Conservation (phyloP, 2,888 invertebrate species). For the Meloe dianella region DNA sequence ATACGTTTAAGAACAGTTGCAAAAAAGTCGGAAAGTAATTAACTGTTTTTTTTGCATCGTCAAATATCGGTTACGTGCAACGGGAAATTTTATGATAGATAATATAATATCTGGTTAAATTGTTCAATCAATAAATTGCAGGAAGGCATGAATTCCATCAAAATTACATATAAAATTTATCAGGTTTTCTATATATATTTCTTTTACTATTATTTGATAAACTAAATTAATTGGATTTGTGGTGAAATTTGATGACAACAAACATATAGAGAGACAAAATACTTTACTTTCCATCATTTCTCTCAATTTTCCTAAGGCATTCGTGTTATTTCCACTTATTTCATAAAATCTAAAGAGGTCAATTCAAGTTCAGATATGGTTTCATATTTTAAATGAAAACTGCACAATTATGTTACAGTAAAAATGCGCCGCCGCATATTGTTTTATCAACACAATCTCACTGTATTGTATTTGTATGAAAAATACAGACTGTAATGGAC, state of each 20-base stretch:
- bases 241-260: not conserved
- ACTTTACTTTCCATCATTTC: not conserved
- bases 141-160: not conserved
- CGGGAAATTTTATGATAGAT: not conserved
- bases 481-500: constrained; percentile 17
- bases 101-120: not conserved
- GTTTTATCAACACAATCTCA: constrained; percentile 30
- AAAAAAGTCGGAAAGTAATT: not conserved
- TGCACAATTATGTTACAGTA: constrained; percentile 23
- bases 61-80: not conserved
- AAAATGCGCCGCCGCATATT: constrained; percentile 24
- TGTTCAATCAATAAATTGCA: constrained; percentile 5
- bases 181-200: not conserved
- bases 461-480: constrained; percentile 20
- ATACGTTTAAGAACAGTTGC: not conserved
- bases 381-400: constrained; percentile 30
- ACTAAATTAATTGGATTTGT: constrained; percentile 9
- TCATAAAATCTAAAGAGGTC: constrained; percentile 26
- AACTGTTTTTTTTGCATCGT: not conserved
- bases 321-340: constrained; percentile 18
- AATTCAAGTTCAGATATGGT: constrained; percentile 29
- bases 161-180: not conserved
- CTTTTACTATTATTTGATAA: not conserved
- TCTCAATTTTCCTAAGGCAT: constrained; percentile 12
- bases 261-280: not conserved